A percentile compares a stretch with the other conserved stretches of the same genome.
Conservation (phyloP, 2,888 invertebrate genomes). For the Drosophila lacicola region DNA sequence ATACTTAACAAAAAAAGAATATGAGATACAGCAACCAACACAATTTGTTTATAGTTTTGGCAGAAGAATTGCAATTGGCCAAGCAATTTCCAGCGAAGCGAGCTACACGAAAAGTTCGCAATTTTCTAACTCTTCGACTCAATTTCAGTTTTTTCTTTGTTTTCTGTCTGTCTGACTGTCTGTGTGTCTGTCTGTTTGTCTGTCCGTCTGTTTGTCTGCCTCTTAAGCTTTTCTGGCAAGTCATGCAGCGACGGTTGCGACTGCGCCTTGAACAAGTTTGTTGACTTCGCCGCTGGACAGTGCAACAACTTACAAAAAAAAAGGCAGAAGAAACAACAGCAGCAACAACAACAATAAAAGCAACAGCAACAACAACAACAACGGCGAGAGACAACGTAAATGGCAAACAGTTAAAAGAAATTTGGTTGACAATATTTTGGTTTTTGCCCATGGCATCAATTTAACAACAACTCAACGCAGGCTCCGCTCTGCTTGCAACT, state of each 20-base stretch:
- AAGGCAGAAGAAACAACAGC: not conserved
- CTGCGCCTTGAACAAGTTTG: conserved; percentile 71
- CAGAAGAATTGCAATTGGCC: conserved; percentile 15
- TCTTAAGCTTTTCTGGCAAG: conserved; percentile 56
- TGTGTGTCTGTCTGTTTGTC: conserved; percentile 2
- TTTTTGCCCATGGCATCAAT: conserved; percentile 68
- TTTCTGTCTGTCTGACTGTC: conserved; percentile 6
- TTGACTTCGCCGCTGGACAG: conserved; percentile 63
- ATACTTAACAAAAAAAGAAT: conserved; percentile 1
- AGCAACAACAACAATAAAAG: conserved; percentile 11
- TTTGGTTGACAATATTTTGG: conserved; percentile 68
- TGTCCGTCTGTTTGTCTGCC: conserved; percentile 15
- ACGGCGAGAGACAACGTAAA: conserved; percentile 17
- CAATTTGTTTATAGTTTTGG: conserved; percentile 24
- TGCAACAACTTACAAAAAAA: conserved; percentile 44
- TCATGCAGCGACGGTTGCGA: conserved; percentile 46
- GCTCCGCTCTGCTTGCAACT: conserved; percentile 37
- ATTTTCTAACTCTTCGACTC: conserved; percentile 38
- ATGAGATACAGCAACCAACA: conserved; percentile 1
- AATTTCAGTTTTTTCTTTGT: conserved; percentile 27
- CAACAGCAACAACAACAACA: conserved; percentile 5
- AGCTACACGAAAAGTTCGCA: conserved; percentile 30
- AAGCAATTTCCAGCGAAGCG: conserved; percentile 35
- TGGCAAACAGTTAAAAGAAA: conserved; percentile 53
- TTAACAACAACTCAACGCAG: conserved; percentile 35